Percentiles rank a stretch among this genome's conserved stretches.
These are phyloP conservation scores for Zaprionus inermis DNA, from an alignment of 1,140 invertebrate genomes.

Conservation along the genomic window DNA sequence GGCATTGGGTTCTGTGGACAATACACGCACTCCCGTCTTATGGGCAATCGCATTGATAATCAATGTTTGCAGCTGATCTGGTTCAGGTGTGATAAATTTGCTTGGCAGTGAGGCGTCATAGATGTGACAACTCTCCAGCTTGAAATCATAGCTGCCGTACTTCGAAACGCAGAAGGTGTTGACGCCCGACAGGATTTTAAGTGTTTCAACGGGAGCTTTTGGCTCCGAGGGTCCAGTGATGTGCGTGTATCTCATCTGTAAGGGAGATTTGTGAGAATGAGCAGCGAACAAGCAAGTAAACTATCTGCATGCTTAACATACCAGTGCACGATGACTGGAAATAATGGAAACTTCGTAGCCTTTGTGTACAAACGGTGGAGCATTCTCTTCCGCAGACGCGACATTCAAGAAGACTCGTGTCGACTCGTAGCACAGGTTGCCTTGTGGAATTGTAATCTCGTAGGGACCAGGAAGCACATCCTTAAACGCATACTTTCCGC, in stretches of 20 bases:
- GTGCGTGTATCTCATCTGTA: slow-evolving; percentile 73
- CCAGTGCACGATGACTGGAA: slow-evolving; percentile 89
- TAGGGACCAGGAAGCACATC: slow-evolving; percentile 94
- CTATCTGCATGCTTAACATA: slow-evolving; percentile 17
- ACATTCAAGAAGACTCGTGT: slow-evolving; percentile 88
- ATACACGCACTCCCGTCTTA: slow-evolving; percentile 84
- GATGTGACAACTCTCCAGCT: slow-evolving; percentile 92
- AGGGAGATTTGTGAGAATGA: not conserved
- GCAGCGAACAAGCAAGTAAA: not conserved
- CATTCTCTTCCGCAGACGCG: slow-evolving; percentile 87
- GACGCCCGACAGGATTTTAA: slow-evolving; percentile 84
- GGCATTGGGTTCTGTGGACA: slow-evolving; percentile 75
- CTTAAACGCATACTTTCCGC: slow-evolving; percentile 90
- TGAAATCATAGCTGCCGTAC: slow-evolving; percentile 90
- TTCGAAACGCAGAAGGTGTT: slow-evolving; percentile 88
- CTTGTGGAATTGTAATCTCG: slow-evolving; percentile 88
- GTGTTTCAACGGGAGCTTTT: slow-evolving; percentile 57
- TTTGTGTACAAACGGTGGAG: slow-evolving; percentile 90
- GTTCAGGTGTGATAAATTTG: slow-evolving; percentile 73
- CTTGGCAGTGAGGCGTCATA: slow-evolving; percentile 86
- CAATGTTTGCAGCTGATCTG: slow-evolving; percentile 68
- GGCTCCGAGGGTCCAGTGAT: slow-evolving; percentile 47
- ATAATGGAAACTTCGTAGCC: slow-evolving; percentile 88
- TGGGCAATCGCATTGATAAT: slow-evolving; percentile 84
- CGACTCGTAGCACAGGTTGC: slow-evolving; percentile 91